Conservation (phyloP, 2,797 vertebrate species). For the Oryzias dopingdopingensis region DNA sequence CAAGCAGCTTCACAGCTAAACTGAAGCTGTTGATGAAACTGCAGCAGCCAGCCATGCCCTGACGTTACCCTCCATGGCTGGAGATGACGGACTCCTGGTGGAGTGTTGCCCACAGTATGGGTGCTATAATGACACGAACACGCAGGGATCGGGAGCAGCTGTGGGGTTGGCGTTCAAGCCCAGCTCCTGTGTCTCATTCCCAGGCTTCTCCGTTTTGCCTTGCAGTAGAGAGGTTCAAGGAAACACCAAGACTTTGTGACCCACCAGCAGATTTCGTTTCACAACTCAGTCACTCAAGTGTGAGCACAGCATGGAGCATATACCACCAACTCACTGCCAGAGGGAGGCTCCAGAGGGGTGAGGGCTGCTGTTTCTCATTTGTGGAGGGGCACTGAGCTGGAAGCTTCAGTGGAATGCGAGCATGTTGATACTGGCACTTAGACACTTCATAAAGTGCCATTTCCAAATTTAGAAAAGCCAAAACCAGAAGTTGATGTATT, state of each 20-base stretch:
- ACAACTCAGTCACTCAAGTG: constrained; percentile 35
- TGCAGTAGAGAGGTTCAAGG: constrained; percentile 35
- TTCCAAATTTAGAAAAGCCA: constrained; percentile 44
- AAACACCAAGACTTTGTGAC: constrained; percentile 38
- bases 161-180: constrained; percentile 55
- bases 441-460: constrained; percentile 26
- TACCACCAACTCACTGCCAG: constrained; percentile 17
- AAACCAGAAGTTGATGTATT: constrained; percentile 4
- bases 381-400: constrained; percentile 57
- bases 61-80: constrained; percentile 26
- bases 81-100: constrained; percentile 27
- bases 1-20: too few relatives aligned
- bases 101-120: constrained; percentile 47
- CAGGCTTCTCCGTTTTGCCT: constrained; percentile 67
- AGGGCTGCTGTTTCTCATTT: constrained; percentile 37
- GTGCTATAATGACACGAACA: constrained; percentile 57
- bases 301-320: constrained; percentile 1
- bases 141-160: constrained; percentile 47
- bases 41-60: constrained; percentile 21
- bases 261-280: constrained; percentile 38
- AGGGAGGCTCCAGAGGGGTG: constrained; percentile 27
- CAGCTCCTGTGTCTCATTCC: constrained; percentile 62
- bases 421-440: constrained; percentile 57
- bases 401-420: constrained; percentile 50
- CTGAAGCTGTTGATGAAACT: constrained; percentile 4